A percentile compares a stretch with the other conserved stretches of the same genome.
phyloP scores from a whole-genome alignment of 37 sponge, comb jelly and placozoan species.

The Lycopodina hypogea region DNA sequence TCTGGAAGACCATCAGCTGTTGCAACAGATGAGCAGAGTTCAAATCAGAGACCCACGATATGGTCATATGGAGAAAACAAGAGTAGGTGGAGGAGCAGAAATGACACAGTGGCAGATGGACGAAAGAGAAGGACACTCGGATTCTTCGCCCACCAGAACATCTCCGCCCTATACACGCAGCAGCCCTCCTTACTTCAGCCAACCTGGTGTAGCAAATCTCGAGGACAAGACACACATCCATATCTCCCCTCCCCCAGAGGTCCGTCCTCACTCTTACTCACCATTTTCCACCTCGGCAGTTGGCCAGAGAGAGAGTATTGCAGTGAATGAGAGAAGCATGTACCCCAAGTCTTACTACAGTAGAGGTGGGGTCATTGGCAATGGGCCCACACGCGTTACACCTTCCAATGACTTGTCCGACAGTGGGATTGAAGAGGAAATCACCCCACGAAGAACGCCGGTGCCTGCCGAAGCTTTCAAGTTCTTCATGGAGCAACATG shows the following conservation, averaged over 20 bases:
- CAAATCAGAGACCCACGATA: conserved; percentile 13
- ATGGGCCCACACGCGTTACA: conserved; percentile 1
- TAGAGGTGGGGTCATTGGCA: neutral
- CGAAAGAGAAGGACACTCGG: conserved; percentile 19
- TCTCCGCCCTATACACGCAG: conserved; percentile 28
- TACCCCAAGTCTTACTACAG: conserved; percentile 1
- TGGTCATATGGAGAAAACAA: neutral
- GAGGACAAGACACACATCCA: conserved; percentile 53
- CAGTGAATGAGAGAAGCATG: conserved; percentile 12
- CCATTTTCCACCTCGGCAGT: conserved; percentile 66
- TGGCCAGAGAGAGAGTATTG: conserved; percentile 10
- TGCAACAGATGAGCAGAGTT: neutral
- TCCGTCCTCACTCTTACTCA: conserved; percentile 61
- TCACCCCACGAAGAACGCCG: conserved; percentile 42
- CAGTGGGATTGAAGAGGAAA: conserved; percentile 77
- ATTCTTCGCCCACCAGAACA: conserved; percentile 51
- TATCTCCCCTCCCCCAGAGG: conserved; percentile 73
- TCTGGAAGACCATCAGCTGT: neutral
- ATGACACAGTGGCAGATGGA: conserved; percentile 5
- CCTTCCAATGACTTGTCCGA: conserved; percentile 44
- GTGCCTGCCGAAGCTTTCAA: conserved; percentile 92
- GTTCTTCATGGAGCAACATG: conserved; percentile 93
- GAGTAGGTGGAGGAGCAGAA: neutral
- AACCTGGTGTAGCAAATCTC: neutral
- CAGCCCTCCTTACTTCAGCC: conserved; percentile 11